phyloP scores from a whole-genome alignment of 2,888 invertebrate species.

The Scrobipalpa costella region DNA sequence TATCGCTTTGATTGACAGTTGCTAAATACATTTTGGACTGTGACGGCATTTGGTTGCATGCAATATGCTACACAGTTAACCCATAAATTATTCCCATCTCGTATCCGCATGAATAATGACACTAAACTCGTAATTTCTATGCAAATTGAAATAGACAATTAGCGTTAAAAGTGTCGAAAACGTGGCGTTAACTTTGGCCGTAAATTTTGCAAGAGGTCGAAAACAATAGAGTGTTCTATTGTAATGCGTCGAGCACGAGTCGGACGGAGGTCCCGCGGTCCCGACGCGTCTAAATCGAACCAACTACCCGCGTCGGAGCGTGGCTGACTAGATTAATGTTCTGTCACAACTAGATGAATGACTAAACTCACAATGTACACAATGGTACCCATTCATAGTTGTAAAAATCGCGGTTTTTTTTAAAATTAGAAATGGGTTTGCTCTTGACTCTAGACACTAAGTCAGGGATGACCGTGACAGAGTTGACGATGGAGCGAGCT shows the following conservation, averaged over 20 bases:
- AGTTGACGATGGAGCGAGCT: too few species aligned
- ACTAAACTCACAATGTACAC: slow-evolving; percentile 35
- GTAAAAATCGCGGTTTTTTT: too few species aligned
- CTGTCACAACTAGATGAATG: slow-evolving; percentile 53
- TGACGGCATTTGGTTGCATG: background rate
- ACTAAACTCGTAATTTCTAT: slow-evolving; percentile 14
- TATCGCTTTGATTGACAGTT: background rate
- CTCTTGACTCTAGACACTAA: too few species aligned
- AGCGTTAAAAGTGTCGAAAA: slow-evolving; percentile 20
- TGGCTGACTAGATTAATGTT: slow-evolving; percentile 57
- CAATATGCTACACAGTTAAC: background rate
- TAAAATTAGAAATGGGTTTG: too few species aligned
- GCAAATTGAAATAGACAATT: slow-evolving; percentile 23
- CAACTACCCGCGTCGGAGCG: slow-evolving; percentile 39
- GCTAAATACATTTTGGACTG: background rate
- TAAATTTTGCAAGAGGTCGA: slow-evolving; percentile 45
- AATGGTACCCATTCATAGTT: too few species aligned
- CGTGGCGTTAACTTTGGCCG: slow-evolving; percentile 11
- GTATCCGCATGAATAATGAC: slow-evolving; percentile 10
- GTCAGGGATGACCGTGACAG: too few species aligned
- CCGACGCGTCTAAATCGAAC: slow-evolving; percentile 34
- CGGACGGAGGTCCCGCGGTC: background rate
- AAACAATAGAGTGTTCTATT: slow-evolving; percentile 36
- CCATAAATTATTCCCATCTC: slow-evolving; percentile 9
- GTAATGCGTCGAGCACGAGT: slow-evolving; percentile 22